Percentiles rank a stretch among this genome's conserved stretches.
Conservation (phyloP, 1,140 invertebrate species). For the Neodiprion fabricii region DNA sequence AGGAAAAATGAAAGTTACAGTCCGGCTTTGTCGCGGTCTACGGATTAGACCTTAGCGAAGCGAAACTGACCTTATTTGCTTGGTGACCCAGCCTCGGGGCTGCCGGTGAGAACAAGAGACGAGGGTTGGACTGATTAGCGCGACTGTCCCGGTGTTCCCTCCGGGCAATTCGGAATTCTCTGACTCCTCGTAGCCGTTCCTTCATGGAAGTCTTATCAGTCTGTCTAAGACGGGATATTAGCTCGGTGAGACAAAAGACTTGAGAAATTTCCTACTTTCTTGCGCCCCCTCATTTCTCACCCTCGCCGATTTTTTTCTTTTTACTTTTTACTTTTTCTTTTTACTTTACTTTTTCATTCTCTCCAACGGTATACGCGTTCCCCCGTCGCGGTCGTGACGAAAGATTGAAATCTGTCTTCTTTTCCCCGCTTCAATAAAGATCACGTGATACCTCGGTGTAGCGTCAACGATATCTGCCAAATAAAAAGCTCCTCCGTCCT, state of each 20-base stretch:
- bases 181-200: slow-evolving; percentile 21
- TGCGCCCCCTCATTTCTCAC: slow-evolving; percentile 12
- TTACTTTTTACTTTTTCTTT: slow-evolving; percentile 7
- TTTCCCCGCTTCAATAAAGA: not conserved
- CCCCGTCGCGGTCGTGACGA: not conserved
- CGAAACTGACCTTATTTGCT: slow-evolving; percentile 14
- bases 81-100: not conserved
- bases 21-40: not conserved
- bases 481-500: too few species aligned
- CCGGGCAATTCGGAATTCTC: slow-evolving; percentile 9
- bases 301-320: slow-evolving; percentile 18
- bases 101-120: slow-evolving; percentile 6
- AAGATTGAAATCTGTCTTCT: slow-evolving; percentile 2
- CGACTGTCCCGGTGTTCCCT: slow-evolving; percentile 5
- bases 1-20: not conserved
- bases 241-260: slow-evolving; percentile 14
- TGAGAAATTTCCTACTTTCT: slow-evolving; percentile 13
- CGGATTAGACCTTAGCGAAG: not conserved
- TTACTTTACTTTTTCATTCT: slow-evolving; percentile 8
- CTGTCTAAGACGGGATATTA: slow-evolving; percentile 9
- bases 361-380: not conserved
- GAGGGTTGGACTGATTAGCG: slow-evolving; percentile 17
- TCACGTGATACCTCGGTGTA: not conserved
- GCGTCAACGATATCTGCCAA: too few species aligned
- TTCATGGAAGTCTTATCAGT: slow-evolving; percentile 7